These are phyloP conservation scores for Myripristis murdjan DNA, from an alignment of 2,797 vertebrate species.

Conservation along the genomic window DNA sequence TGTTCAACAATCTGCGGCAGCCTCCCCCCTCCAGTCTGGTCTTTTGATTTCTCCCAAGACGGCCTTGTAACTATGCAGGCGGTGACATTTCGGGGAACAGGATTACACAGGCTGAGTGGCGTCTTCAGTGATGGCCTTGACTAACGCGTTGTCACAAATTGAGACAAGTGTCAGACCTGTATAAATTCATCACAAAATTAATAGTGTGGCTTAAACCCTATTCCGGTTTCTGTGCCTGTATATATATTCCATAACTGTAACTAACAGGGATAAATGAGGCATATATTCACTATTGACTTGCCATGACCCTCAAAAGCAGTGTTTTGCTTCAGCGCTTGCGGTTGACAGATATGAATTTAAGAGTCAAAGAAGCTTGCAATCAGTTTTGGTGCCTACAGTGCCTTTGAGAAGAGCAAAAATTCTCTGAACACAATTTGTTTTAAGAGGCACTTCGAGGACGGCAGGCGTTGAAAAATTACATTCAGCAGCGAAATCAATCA, in stretches of 20 bases:
- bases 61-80: conserved; percentile 49
- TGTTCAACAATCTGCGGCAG: conserved; percentile 15
- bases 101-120: conserved; percentile 55
- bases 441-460: conserved; percentile 13
- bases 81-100: conserved; percentile 75
- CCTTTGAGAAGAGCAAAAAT: conserved; percentile 5
- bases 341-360: conserved; percentile 53
- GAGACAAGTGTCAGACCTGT: conserved; percentile 64
- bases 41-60: conserved; percentile 52
- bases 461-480: no score
- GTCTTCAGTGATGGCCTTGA: conserved; percentile 64
- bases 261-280: conserved; percentile 73
- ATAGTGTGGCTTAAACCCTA: conserved; percentile 49
- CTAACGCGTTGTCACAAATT: conserved; percentile 67
- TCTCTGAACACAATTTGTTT: conserved; percentile 26
- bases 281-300: conserved; percentile 55
- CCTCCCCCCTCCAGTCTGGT: conserved; percentile 33
- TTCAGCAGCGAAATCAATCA: no score
- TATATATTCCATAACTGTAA: conserved; percentile 50
- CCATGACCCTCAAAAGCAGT: conserved; percentile 52
- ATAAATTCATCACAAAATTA: conserved; percentile 69
- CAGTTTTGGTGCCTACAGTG: conserved; percentile 29
- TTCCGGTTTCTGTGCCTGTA: conserved; percentile 31
- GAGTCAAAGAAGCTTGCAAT: conserved; percentile 41
- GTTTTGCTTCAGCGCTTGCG: conserved; percentile 33